Evolutionary conservation across 2,113 vertebrate genomes (phyloP), one percentile per base, ranked within the genome.

Genomic region (Arvicanthis niloticus): DNA sequence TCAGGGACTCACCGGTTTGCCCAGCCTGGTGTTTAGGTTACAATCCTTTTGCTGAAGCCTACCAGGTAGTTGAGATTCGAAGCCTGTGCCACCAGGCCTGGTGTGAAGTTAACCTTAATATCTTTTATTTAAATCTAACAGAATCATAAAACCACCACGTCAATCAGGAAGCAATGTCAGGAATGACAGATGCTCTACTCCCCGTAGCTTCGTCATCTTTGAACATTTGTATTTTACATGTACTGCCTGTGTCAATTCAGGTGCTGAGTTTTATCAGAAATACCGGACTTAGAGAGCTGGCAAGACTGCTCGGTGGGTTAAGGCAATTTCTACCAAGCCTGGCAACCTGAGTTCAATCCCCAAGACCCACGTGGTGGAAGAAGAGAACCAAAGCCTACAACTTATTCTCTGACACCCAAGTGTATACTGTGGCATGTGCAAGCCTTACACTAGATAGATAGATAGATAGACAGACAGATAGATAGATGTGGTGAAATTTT

Each of bases 151-250:
- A 31, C 11, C 10, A 42, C 15, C 53, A 7, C n/a, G 58, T 73
- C n/a, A 12, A 22, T 22, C 0, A 2, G 45, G 13, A 19, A 19
- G 22, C 12, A 7, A 13, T 1, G 3, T 3, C 34, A 81, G 51
- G 26, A 19, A 19, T 31, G 22, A 21, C n/a, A 58, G 17, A 1
- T 6, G 15, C 7, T 40, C 21, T 48, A 15, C 51, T 31, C 42
- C 65, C 10, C 58, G 67, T 56, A 91, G 34, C 60, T 70, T 26
- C 48, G 9, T 17, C 56, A 53, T 70, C 29, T 72, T 42, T 51
- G 6, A 37, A 45, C 0, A 0, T 4, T 4, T 34, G 7, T 13
- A 21, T 10, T 40, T 58, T 29, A 3, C 7, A 16, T 34, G 24
- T 0, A 9, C 0, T 2, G 21, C 11, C 3, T 12, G 6, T 12